Conservation (phyloP, 2,888 invertebrate genomes). For the Mongoloraphidia duomilia region DNA sequence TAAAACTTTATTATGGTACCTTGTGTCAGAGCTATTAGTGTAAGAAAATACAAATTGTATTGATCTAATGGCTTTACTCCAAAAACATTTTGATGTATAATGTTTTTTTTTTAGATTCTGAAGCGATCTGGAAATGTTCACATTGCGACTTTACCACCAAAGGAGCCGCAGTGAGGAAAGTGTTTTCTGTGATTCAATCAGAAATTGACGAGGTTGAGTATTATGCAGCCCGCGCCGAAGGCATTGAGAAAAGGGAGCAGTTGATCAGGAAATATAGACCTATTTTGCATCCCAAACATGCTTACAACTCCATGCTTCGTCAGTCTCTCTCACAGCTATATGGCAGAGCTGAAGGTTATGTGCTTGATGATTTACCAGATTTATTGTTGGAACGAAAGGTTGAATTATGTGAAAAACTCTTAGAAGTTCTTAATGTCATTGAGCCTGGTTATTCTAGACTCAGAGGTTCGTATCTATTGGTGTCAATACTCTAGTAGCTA, state of each 20-base stretch:
- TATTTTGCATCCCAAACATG: slow-evolving; percentile 64
- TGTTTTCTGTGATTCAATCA: slow-evolving; percentile 46
- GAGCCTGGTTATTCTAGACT: slow-evolving; percentile 66
- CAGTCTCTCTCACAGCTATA: slow-evolving; percentile 63
- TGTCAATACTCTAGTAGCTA: too few relatives aligned
- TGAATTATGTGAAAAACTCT: slow-evolving; percentile 51
- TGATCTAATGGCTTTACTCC: not conserved
- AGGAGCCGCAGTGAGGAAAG: slow-evolving; percentile 43
- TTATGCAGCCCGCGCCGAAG: slow-evolving; percentile 39
- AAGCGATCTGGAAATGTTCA: slow-evolving; percentile 50
- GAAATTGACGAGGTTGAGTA: slow-evolving; percentile 51
- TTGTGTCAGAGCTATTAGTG: too few relatives aligned
- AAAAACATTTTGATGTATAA: not conserved
- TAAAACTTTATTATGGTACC: too few relatives aligned
- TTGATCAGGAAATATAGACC: slow-evolving; percentile 45
- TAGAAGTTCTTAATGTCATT: slow-evolving; percentile 53
- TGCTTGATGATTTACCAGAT: slow-evolving; percentile 56
- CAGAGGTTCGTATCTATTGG: slow-evolving; percentile 36
- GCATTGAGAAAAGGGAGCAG: slow-evolving; percentile 50
- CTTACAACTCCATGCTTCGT: slow-evolving; percentile 49
- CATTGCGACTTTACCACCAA: slow-evolving; percentile 51
- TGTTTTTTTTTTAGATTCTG: slow-evolving; percentile 31
- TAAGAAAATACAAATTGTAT: too few relatives aligned
- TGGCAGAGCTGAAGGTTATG: slow-evolving; percentile 58
- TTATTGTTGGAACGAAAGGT: slow-evolving; percentile 59